Percentiles rank a stretch among this genome's conserved stretches.
Conservation (phyloP, 2,797 vertebrate species). For the Aphelocoma californica region DNA sequence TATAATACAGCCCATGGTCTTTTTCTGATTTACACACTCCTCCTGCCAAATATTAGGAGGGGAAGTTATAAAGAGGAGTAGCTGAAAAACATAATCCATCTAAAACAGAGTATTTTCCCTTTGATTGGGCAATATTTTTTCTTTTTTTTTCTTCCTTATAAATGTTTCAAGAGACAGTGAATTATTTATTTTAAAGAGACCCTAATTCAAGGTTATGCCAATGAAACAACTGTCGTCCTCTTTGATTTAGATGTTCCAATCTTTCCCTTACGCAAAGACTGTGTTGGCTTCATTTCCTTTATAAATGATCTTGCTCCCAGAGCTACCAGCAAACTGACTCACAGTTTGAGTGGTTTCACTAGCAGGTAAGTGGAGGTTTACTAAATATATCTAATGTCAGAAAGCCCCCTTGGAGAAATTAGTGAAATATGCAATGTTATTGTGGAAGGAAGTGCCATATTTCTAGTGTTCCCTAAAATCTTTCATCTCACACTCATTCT, state of each 20-base stretch:
- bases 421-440: background rate
- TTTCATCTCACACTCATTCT: background rate
- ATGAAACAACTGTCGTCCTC: slow-evolving; percentile 40
- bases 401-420: background rate
- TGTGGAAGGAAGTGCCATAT: background rate
- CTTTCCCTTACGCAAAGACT: slow-evolving; percentile 58
- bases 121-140: background rate
- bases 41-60: background rate
- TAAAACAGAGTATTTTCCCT: background rate
- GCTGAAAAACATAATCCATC: background rate
- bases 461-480: background rate
- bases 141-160: background rate
- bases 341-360: slow-evolving; percentile 4
- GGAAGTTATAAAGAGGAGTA: background rate
- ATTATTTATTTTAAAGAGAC: slow-evolving; percentile 39
- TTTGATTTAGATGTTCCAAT: slow-evolving; percentile 70
- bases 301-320: slow-evolving; percentile 33
- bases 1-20: background rate
- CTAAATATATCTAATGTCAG: slow-evolving; percentile 7
- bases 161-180: background rate
- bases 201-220: slow-evolving; percentile 70
- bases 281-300: slow-evolving; percentile 38
- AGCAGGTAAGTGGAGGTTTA: slow-evolving; percentile 70
- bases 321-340: background rate
- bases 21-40: background rate